A percentile compares a stretch with the other conserved stretches of the same genome.
These are phyloP conservation scores for Diglossa cyanea DNA, from an alignment of 2,797 vertebrate species.

Conservation along the genomic window DNA sequence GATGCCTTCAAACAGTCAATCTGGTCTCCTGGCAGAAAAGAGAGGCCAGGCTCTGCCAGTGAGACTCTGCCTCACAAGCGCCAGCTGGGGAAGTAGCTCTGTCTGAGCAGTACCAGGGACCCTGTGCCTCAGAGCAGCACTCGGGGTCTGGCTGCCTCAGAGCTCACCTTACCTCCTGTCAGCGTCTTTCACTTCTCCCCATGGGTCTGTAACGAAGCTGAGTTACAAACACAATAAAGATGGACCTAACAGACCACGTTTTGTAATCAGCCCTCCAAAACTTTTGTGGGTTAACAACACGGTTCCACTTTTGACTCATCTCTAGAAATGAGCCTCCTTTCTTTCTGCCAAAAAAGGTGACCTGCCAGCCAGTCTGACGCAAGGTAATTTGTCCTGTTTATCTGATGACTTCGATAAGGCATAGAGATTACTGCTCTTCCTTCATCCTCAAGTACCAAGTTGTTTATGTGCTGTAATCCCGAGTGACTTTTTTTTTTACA, in stretches of 20 bases:
- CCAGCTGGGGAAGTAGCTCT: neutral
- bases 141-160: neutral
- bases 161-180: neutral
- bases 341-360: slow-evolving; percentile 21
- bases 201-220: neutral
- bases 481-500: neutral
- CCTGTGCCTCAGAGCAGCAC: fast-evolving
- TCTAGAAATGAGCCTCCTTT: slow-evolving; percentile 33
- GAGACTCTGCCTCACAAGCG: neutral
- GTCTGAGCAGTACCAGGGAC: neutral
- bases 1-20: neutral
- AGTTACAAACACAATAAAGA: neutral
- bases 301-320: slow-evolving; percentile 48
- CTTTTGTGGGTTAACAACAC: neutral
- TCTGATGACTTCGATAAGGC: slow-evolving; percentile 33
- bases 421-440: slow-evolving; percentile 1
- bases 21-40: neutral
- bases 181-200: neutral
- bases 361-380: slow-evolving; percentile 43
- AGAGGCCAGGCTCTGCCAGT: neutral
- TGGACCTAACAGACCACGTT: neutral
- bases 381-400: slow-evolving; percentile 55
- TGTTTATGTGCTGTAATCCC: neutral
- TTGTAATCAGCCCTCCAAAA: neutral
- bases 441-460: neutral